Conservation (phyloP, 2,888 invertebrate species). For the Parnassius glacialis region DNA sequence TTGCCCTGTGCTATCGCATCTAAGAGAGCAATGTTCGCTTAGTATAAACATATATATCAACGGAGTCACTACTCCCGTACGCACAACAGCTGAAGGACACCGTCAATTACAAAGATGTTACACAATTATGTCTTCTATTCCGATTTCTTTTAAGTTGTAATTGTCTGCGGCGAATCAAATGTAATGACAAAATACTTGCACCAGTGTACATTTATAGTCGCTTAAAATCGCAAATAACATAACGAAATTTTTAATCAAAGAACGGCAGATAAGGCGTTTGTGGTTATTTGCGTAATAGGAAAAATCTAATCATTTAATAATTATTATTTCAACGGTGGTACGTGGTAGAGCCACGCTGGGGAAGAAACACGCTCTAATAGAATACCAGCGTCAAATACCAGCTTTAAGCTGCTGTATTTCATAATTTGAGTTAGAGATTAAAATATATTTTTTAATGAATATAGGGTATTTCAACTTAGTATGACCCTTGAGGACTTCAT, state of each 20-base stretch:
- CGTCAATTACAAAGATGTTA: neutral
- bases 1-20: slow-evolving; percentile 18
- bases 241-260: neutral
- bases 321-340: no score
- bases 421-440: no score
- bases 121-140: neutral
- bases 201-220: neutral
- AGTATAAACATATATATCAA: slow-evolving; percentile 19
- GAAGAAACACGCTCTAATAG: no score
- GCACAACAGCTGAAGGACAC: neutral
- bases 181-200: neutral
- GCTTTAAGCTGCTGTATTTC: no score
- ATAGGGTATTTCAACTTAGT: no score
- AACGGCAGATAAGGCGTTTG: neutral
- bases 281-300: neutral
- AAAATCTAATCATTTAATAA: no score
- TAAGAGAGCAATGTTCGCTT: slow-evolving; percentile 15
- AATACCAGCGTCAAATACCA: no score
- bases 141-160: neutral
- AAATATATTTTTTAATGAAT: no score
- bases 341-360: no score
- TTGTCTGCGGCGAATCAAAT: neutral
- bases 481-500: no score
- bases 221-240: neutral
- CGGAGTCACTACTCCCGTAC: slow-evolving; percentile 23